Evolutionary conservation across 2,797 vertebrate genomes (phyloP).

Genomic region (Sitta carolinensis): DNA sequence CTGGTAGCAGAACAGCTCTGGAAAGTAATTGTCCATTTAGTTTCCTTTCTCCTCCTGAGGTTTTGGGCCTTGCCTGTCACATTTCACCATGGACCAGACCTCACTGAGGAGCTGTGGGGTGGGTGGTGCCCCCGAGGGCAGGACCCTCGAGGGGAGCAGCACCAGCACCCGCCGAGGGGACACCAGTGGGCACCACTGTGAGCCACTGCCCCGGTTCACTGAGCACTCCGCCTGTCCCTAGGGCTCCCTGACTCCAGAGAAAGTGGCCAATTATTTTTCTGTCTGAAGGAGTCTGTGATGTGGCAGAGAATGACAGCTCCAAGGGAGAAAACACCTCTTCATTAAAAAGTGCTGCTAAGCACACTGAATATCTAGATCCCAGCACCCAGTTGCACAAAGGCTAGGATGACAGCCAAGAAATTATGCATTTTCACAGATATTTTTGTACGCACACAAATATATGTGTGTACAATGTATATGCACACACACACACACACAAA

Average conservation of each 20-base stretch:
- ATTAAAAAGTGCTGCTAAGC: slow-evolving; percentile 75
- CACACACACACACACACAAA: not conserved
- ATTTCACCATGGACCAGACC: not conserved
- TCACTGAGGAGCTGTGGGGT: not conserved
- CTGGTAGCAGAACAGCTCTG: not conserved
- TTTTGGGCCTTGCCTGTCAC: not conserved
- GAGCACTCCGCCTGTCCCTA: slow-evolving; percentile 63
- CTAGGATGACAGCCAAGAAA: slow-evolving; percentile 34
- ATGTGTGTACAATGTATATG: accelerated
- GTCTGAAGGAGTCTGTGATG: slow-evolving; percentile 84
- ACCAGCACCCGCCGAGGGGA: not conserved
- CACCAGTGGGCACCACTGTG: not conserved
- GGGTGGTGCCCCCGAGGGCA: not conserved
- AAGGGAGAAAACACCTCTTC: slow-evolving; percentile 70
- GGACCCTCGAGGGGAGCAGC: accelerated
- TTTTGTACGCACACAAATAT: not conserved
- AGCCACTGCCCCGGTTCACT: slow-evolving; percentile 54
- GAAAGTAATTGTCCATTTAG: not conserved
- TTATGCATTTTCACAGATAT: not conserved
- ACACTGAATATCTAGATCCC: slow-evolving; percentile 37
- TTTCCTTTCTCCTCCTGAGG: not conserved
- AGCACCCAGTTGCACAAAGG: slow-evolving; percentile 37
- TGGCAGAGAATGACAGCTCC: slow-evolving; percentile 79
- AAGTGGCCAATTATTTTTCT: slow-evolving; percentile 87
- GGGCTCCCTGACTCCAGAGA: slow-evolving; percentile 64